These are phyloP conservation scores for Penelope pileata DNA, from an alignment of 2,113 vertebrate genomes.

Conservation along the genomic window DNA sequence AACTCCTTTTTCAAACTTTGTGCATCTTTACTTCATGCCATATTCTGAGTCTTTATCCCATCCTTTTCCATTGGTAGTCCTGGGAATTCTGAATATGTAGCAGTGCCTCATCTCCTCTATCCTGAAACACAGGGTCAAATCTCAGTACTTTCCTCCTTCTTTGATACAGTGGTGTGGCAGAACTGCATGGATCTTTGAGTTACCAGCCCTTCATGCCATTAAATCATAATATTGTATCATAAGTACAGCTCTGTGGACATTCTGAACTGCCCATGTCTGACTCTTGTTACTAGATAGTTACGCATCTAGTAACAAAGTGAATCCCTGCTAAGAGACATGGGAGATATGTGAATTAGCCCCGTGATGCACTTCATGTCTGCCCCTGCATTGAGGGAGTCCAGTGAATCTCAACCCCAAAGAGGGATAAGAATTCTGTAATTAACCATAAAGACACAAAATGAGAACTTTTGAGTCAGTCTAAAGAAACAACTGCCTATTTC, in stretches of 20 bases:
- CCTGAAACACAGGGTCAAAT: not conserved
- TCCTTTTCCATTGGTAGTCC: not conserved
- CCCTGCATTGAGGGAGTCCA: not conserved
- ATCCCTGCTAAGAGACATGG: not conserved
- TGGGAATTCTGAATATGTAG: not conserved
- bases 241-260: not conserved
- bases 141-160: not conserved
- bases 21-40: not conserved
- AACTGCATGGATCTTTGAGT: not conserved
- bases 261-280: not conserved
- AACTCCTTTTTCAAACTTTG: not conserved
- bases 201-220: not conserved
- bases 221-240: not conserved
- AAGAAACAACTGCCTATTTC: not conserved
- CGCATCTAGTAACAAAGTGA: too few species aligned
- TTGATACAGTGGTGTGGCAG: not conserved
- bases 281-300: too few species aligned
- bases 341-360: not conserved
- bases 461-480: not conserved
- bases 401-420: not conserved
- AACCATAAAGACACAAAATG: not conserved
- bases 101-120: not conserved
- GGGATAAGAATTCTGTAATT: not conserved
- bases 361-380: not conserved
- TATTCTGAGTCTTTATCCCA: not conserved